Base-by-base conservation (phyloP, 2,888 invertebrate genomes). In the Suillia variegata region DNA sequence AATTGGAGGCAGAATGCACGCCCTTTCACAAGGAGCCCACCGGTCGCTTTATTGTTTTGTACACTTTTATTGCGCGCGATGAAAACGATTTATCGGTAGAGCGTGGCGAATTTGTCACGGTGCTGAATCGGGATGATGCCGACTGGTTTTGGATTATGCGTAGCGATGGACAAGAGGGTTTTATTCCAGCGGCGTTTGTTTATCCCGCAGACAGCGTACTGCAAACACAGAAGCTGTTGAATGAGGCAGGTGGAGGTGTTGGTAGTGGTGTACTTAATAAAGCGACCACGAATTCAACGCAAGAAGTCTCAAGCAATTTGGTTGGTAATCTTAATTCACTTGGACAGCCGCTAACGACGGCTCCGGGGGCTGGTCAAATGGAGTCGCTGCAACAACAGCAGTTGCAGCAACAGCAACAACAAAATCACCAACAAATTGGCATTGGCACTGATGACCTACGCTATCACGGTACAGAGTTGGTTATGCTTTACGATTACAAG, bases 71-170 rank as follows among this genome's bases (percentile, higher is more conserved):
- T 38, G 96, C 96, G 0, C 83, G 94, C 33, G 95, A 96, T 77
- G 96, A 96, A 78, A 96, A 96, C 75, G 97, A 97, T 80, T 91
- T 96, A 0, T 93, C 92, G 38, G 96, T 97, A 1, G 94, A 95
- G 74, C 85, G 95, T 51, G 96, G 96, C 0, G 96, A 97, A 79
- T 93, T 96, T 83, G 95, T 97, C n/a, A 96, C 96, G 59, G 94
- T 97, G 13, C 83, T 97, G 57, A 97, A 97, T 82, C 87, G 93
- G 74, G 96, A 96, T 79, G 96, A 97, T 82, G 92, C 94, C 0
- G 96, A 96, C 81, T 97, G 97, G 97, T 96, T 92, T 80, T 97
- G 96, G 96, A 93, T 97, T 55, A 90, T 94, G 38, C 86, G 95
- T 68, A 92, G 92, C 68, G 94, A 96, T 76, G 94, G 94, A 0